These are phyloP conservation scores for Pollimyrus isidori DNA, from an alignment of 2,113 vertebrate genomes.

Conservation along the genomic window DNA sequence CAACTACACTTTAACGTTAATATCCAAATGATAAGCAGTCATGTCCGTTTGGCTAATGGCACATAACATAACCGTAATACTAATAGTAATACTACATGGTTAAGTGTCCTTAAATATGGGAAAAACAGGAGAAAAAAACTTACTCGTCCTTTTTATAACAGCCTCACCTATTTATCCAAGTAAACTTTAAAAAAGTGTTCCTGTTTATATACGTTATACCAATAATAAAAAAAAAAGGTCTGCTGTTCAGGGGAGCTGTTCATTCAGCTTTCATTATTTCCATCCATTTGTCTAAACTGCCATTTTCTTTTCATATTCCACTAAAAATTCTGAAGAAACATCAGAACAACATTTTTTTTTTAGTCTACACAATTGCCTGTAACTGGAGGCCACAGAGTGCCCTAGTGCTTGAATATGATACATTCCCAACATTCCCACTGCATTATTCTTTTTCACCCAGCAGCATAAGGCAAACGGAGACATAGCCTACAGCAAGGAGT, in stretches of 20 bases:
- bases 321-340: background rate
- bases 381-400: background rate
- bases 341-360: background rate
- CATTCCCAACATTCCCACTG: background rate
- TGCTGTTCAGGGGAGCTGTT: background rate
- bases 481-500: slow-evolving; percentile 9
- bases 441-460: background rate
- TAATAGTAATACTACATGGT: background rate
- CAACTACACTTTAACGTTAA: background rate
- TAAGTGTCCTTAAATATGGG: background rate
- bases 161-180: background rate
- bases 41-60: background rate
- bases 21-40: background rate
- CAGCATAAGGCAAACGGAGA: background rate
- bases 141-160: background rate
- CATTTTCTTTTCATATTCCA: background rate
- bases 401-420: background rate
- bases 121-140: background rate
- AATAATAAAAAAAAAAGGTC: background rate
- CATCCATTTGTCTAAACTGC: background rate
- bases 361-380: background rate
- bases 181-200: background rate
- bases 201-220: background rate
- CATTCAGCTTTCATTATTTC: background rate
- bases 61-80: background rate